Evolutionary conservation across 2,797 vertebrate species (phyloP), one percentile per base, ranked within the genome.

Genomic region (Galago senegalensis): DNA sequence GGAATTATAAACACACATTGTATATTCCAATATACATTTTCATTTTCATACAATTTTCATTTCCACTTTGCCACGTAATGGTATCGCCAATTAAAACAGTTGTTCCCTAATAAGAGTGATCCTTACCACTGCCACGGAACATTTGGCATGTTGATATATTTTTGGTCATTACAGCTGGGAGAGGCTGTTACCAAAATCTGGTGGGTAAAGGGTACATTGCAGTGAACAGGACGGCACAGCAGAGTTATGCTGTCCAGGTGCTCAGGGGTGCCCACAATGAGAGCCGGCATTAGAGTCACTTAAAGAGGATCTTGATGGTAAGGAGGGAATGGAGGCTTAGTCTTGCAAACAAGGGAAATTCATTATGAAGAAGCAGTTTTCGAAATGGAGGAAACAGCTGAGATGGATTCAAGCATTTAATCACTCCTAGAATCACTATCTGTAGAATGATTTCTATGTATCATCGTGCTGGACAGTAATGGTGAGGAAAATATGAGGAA

Each of bases 51-150:
- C 40, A 43, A 43, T 92, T 76, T 58, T 80, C 43, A 73, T 92
- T 88, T 53, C 72, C 20, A 72, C 43, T 81, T 81, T 87, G 12
- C 65, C 10, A 43, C 53, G 56, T 61, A 83, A 61, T n/a, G 65
- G 29, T 83, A 31, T 75, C 37, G 79, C 25, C 43, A 3, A 46
- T 43, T 76, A 83, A 53, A 65, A 8, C 23, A 63, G 21, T 63
- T 9, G 0, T 67, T 85, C 37, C 37, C 34, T 53, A 4, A 21
- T 37, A 3, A 23, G 43, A 5, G 12, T 21, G 14, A 40, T 7
- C 23, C 5, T 27, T 0, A 6, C 31, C 4, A 2, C 0, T 1
- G 4, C 4, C 14, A 20, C 43, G 16, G 8, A 18, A 34, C 25
- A 69, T 60, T 80, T 67, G n/a, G 31, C n/a, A 34, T 29, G 7